Percentiles rank a stretch among this genome's conserved stretches.
These are phyloP conservation scores for Cotesia congregata DNA, from an alignment of 2,888 invertebrate genomes.

Conservation along the genomic window DNA sequence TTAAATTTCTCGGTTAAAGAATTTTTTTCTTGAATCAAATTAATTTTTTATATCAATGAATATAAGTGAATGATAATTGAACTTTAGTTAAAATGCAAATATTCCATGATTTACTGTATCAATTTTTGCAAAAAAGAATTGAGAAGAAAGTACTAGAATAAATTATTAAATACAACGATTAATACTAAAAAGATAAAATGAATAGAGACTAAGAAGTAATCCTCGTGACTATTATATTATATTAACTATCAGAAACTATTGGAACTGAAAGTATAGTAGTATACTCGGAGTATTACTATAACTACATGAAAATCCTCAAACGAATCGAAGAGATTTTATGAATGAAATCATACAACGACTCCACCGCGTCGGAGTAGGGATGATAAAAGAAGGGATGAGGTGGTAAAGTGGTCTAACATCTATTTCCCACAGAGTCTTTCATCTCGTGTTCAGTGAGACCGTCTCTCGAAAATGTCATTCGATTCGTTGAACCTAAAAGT, in stretches of 20 bases:
- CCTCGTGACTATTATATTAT: not conserved
- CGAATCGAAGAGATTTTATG: slow-evolving; percentile 29
- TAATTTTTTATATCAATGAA: no score
- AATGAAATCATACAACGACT: slow-evolving; percentile 34
- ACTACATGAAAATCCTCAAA: slow-evolving; percentile 19
- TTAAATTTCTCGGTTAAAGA: no score
- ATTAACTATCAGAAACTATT: not conserved
- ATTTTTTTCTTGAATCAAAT: no score
- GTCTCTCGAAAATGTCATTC: slow-evolving; percentile 39
- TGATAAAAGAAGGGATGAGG: slow-evolving; percentile 37
- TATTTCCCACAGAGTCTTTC: slow-evolving; percentile 39
- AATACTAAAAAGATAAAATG: not conserved
- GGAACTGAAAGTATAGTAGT: not conserved
- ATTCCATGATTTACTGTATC: no score
- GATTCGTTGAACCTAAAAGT: slow-evolving; percentile 35
- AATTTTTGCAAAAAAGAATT: no score
- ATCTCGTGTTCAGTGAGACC: slow-evolving; percentile 34
- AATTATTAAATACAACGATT: not conserved
- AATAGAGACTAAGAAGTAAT: not conserved
- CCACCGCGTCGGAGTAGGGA: slow-evolving; percentile 16
- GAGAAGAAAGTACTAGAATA: no score
- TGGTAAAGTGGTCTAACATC: slow-evolving; percentile 42
- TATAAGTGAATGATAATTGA: no score
- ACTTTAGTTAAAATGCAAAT: no score
- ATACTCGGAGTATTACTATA: not conserved